phyloP scores from a whole-genome alignment of 2,113 vertebrate species.

The Nerophis lumbriciformis region DNA sequence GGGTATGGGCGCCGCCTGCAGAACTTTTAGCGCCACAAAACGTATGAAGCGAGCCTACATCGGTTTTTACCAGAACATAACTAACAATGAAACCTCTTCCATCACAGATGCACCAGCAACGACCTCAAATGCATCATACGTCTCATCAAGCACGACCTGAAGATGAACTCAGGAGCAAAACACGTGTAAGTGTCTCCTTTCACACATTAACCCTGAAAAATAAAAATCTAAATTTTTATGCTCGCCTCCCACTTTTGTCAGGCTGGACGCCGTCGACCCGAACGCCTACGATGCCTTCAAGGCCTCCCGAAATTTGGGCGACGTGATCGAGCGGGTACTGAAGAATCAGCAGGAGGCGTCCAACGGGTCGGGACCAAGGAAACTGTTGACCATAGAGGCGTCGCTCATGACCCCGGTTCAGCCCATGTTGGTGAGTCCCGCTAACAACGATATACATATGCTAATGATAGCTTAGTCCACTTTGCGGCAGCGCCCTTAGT shows the following conservation, averaged over 20 bases:
- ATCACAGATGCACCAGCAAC: slow-evolving; percentile 85
- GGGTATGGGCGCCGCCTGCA: too few species aligned
- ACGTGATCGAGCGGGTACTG: slow-evolving; percentile 89
- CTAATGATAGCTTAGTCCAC: too few species aligned
- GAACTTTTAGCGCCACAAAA: too few species aligned
- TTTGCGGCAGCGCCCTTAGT: too few species aligned
- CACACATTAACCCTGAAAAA: not conserved
- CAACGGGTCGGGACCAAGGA: slow-evolving; percentile 75
- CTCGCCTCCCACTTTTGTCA: slow-evolving; percentile 27
- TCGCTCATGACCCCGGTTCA: slow-evolving; percentile 94
- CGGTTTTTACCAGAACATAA: too few species aligned
- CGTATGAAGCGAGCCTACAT: too few species aligned
- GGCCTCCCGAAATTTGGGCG: slow-evolving; percentile 89
- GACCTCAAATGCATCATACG: slow-evolving; percentile 95
- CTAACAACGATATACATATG: too few species aligned
- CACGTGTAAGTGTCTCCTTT: slow-evolving; percentile 83
- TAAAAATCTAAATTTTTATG: not conserved
- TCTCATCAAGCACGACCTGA: slow-evolving; percentile 94
- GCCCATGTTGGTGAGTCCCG: slow-evolving; percentile 87
- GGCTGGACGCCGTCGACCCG: slow-evolving; percentile 91
- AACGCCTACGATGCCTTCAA: slow-evolving; percentile 97
- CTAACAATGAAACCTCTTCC: not conserved
- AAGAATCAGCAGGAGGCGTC: slow-evolving; percentile 83
- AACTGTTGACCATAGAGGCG: slow-evolving; percentile 83
- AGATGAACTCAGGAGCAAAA: slow-evolving; percentile 96